These are phyloP conservation scores for Ommatoiulus sabulosus DNA, from an alignment of 2,888 invertebrate genomes.

Conservation along the genomic window DNA sequence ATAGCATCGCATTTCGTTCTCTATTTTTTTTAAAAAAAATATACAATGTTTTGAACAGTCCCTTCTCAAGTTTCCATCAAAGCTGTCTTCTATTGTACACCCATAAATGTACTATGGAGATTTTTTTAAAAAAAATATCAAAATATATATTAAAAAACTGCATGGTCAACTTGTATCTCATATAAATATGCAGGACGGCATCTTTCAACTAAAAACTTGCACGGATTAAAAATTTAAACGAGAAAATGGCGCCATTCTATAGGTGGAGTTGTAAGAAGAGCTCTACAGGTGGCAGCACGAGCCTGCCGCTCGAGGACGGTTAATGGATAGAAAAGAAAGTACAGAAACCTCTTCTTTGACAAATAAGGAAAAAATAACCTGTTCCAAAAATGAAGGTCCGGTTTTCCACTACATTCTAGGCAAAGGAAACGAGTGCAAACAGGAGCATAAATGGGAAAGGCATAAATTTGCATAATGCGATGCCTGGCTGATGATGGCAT, in stretches of 20 bases:
- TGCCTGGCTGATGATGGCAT: not conserved
- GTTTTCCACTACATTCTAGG: not conserved
- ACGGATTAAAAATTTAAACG: not conserved
- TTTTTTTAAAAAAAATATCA: too few relatives aligned
- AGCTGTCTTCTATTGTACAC: too few relatives aligned
- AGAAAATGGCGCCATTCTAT: not conserved
- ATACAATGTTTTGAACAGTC: not conserved
- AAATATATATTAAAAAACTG: not conserved
- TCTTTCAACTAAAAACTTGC: too few relatives aligned
- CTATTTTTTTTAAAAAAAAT: not conserved
- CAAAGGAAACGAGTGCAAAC: not conserved
- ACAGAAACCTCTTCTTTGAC: not conserved
- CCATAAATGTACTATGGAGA: too few relatives aligned
- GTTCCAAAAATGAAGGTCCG: conserved; percentile 13
- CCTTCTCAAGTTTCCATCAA: not conserved
- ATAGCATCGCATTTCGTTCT: not conserved
- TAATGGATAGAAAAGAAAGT: not conserved
- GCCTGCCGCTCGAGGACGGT: not conserved
- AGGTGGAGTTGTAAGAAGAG: not conserved
- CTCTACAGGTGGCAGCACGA: not conserved
- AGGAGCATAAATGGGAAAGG: not conserved
- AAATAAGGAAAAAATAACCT: not conserved
- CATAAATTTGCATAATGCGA: not conserved
- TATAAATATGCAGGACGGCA: not conserved
- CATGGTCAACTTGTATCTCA: not conserved